Conservation (phyloP, 2,888 invertebrate species). For the Erynnis tages region DNA sequence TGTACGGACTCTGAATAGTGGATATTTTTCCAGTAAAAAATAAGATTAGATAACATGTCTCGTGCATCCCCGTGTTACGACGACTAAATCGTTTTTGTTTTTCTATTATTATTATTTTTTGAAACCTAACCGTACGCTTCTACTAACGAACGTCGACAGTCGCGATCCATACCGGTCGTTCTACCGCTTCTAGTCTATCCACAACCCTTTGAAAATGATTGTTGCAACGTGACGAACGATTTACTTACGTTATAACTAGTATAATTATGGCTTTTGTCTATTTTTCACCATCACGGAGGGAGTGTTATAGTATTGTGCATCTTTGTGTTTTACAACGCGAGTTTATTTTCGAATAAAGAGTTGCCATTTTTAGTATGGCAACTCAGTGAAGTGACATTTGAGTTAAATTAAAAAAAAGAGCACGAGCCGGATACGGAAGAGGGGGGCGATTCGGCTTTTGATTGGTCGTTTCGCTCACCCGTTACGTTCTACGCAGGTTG, state of each 20-base stretch:
- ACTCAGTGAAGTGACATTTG: constrained; percentile 37
- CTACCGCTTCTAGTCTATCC: constrained; percentile 64
- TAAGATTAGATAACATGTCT: constrained; percentile 43
- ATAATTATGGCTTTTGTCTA: constrained; percentile 32
- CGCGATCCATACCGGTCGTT: constrained; percentile 53
- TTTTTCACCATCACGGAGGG: constrained; percentile 57
- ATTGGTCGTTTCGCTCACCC: constrained; percentile 73
- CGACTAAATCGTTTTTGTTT: constrained; percentile 48
- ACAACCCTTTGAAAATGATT: constrained; percentile 70
- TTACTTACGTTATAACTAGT: constrained; percentile 33
- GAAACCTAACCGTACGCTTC: constrained; percentile 71
- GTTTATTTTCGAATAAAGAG: constrained; percentile 38
- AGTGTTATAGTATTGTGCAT: constrained; percentile 79
- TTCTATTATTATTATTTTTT: constrained; percentile 32
- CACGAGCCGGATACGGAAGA: constrained; percentile 69
- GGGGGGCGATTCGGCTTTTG: constrained; percentile 70
- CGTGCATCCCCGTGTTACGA: constrained; percentile 76
- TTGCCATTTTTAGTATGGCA: constrained; percentile 51
- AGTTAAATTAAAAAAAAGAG: constrained; percentile 41
- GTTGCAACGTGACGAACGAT: constrained; percentile 69
- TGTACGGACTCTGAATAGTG: constrained; percentile 41
- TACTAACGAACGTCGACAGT: constrained; percentile 69
- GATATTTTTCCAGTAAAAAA: constrained; percentile 33
- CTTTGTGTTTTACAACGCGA: constrained; percentile 68
- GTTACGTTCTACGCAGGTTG: constrained; percentile 79